Percentiles rank a stretch among this genome's conserved stretches.
phyloP scores from a whole-genome alignment of 2,797 vertebrate species.

The Sebastes vulpes region DNA sequence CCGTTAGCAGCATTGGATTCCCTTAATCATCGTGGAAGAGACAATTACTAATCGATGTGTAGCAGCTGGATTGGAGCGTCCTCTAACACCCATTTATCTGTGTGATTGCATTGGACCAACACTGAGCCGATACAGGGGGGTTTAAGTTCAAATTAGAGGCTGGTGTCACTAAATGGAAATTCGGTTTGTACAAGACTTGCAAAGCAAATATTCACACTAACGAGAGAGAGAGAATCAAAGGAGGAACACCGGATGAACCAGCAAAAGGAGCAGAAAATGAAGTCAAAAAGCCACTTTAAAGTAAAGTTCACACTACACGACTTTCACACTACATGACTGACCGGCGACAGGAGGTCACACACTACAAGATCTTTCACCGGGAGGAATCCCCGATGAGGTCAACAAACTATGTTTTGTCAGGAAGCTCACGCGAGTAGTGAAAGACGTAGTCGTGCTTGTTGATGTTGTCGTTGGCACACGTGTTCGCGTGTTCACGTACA shows the following conservation, averaged over 20 bases:
- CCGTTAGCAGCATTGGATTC: slow-evolving; percentile 48
- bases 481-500: no score
- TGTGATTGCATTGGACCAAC: neutral
- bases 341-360: no score
- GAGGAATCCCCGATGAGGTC: no score
- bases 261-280: neutral
- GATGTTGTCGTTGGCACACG: no score
- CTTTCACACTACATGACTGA: no score
- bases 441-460: no score
- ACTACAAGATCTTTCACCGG: no score
- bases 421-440: fast-evolving
- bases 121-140: neutral
- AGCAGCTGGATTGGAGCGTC: neutral
- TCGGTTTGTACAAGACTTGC: neutral
- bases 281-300: neutral
- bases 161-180: neutral
- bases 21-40: slow-evolving; percentile 37
- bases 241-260: neutral
- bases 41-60: slow-evolving; percentile 38
- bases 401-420: no score
- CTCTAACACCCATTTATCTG: slow-evolving; percentile 20
- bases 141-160: neutral
- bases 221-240: neutral
- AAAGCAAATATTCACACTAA: neutral
- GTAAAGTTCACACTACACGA: no score